Conservation (phyloP, 2,113 vertebrate genomes). For the Embiotoca jacksoni region DNA sequence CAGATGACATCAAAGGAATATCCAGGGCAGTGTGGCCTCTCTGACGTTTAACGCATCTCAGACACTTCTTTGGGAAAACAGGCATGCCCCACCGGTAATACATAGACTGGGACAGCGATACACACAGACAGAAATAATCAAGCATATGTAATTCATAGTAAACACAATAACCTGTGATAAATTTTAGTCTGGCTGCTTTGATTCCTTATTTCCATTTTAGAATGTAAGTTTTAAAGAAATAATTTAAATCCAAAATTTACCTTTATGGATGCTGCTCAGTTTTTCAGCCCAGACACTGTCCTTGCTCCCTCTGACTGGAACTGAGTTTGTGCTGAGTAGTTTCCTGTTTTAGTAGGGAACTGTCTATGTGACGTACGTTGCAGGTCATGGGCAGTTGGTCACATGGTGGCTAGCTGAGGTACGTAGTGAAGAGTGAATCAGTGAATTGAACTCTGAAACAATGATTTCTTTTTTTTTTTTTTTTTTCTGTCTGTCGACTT, state of each 20-base stretch:
- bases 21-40: conserved; percentile 36
- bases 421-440: conserved; percentile 43
- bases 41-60: conserved; percentile 48
- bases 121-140: conserved; percentile 37
- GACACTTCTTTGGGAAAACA: conserved; percentile 35
- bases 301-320: conserved; percentile 54
- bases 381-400: conserved; percentile 59
- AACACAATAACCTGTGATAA: neutral
- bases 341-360: conserved; percentile 70
- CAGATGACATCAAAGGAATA: conserved; percentile 62
- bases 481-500: neutral
- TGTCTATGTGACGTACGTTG: conserved; percentile 61
- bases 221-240: neutral
- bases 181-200: neutral
- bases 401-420: conserved; percentile 65
- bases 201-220: neutral
- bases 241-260: conserved; percentile 37
- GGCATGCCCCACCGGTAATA: conserved; percentile 38
- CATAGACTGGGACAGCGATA: conserved; percentile 20
- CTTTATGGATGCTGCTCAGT: conserved; percentile 47
- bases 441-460: conserved; percentile 17
- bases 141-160: neutral
- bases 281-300: conserved; percentile 28
- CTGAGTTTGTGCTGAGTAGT: conserved; percentile 72
- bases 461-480: neutral